phyloP scores from a whole-genome alignment of 35 echinoderm and acorn worm species.

The Lytechinus variegatus region DNA sequence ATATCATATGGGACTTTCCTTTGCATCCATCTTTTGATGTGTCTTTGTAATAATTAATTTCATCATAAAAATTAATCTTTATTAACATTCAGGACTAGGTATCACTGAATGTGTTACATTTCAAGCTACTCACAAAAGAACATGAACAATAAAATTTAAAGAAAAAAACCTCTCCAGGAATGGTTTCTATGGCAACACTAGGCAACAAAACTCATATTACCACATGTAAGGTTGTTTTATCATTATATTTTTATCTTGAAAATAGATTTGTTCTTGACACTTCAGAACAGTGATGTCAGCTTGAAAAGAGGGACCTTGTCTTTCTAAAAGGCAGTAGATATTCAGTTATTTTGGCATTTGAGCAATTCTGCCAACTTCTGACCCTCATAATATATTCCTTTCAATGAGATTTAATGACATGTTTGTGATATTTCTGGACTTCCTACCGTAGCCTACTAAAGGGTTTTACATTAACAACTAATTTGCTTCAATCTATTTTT shows the following conservation, averaged over 20 bases:
- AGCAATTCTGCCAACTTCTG: not conserved
- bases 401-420: not conserved
- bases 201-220: not conserved
- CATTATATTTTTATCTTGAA: not conserved
- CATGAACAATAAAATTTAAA: not conserved
- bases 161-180: no score
- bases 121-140: not conserved
- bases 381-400: not conserved
- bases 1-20: no score
- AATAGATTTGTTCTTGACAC: not conserved
- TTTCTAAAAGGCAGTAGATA: not conserved
- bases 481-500: no score
- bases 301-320: not conserved
- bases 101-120: no score
- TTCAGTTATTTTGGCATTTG: not conserved
- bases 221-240: not conserved
- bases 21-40: no score
- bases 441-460: no score
- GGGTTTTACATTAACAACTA: no score
- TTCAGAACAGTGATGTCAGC: not conserved
- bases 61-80: no score
- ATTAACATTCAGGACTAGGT: not conserved
- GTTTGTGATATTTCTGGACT: not conserved
- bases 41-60: no score
- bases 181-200: not conserved